These are phyloP conservation scores for Lordiphosa mommai DNA, from an alignment of 1,140 invertebrate genomes.

Conservation along the genomic window DNA sequence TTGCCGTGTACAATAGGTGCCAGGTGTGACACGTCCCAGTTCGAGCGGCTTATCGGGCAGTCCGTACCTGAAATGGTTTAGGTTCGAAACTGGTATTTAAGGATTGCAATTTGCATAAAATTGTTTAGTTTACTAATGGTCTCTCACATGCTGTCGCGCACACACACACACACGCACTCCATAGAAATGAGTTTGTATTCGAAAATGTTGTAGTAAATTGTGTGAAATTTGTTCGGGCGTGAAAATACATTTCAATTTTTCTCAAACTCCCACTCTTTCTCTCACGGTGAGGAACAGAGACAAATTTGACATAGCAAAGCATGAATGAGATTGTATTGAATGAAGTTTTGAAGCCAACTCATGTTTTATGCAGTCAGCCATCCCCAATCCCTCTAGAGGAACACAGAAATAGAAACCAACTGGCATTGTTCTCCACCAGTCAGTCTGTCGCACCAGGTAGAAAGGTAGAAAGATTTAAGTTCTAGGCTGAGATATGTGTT, in stretches of 20 bases:
- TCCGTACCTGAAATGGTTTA: conserved; percentile 82
- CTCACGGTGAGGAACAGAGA: conserved; percentile 27
- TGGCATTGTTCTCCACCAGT: conserved; percentile 30
- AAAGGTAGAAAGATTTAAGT: conserved; percentile 39
- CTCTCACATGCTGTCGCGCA: not conserved
- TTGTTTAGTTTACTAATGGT: conserved; percentile 69
- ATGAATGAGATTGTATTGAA: conserved; percentile 27
- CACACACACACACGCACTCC: not conserved
- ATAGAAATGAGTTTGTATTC: not conserved
- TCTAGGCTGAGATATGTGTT: conserved; percentile 16
- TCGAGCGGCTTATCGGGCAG: conserved; percentile 86
- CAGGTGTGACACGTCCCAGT: conserved; percentile 89
- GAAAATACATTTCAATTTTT: conserved; percentile 67
- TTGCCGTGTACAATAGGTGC: conserved; percentile 92
- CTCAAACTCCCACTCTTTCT: conserved; percentile 12
- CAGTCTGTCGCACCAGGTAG: conserved; percentile 13
- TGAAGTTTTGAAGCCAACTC: conserved; percentile 33
- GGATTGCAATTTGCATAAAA: conserved; percentile 68
- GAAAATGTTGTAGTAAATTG: conserved; percentile 35
- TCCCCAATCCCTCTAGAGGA: conserved; percentile 5
- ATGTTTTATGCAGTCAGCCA: conserved; percentile 57
- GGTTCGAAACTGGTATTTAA: conserved; percentile 62
- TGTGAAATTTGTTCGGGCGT: conserved; percentile 51
- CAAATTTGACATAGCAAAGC: conserved; percentile 68
- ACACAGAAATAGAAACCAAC: conserved; percentile 34